Evolutionary conservation across 2,888 invertebrate species (phyloP), one percentile per base, ranked within the genome.

Genomic region (Stenolophus ochropezus): DNA sequence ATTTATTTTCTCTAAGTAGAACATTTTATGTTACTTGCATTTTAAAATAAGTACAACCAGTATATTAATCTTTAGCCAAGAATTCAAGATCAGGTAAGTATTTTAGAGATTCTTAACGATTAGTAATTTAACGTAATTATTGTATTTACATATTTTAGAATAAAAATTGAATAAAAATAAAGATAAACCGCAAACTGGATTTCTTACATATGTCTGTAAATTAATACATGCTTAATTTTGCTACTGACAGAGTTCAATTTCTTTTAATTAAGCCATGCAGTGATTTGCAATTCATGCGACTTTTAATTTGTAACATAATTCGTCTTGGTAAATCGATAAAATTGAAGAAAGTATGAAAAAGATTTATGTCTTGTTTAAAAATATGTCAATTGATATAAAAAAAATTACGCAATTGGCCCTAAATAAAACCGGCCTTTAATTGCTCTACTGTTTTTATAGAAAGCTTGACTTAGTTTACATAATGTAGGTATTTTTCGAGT

Each of bases 341-440:
- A 11, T 11, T 42, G 33, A 42, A 42, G 33, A 42, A 42, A 6
- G 33, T 42, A 42, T 42, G 6, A 3, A 42, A 33, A 33, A 33
- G 33, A 33, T 33, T n/a, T n/a, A 33, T 33, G 4, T 33, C 6
- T 33, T 33, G 33, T 33, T n/a, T n/a, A n/a, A 56, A 56, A 56
- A 56, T 56, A 56, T 56, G 56, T 18, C 21, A 56, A 56, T 56
- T 56, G 6, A 21, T 56, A 51, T 56, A 6, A 56, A 56, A n/a
- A n/a, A 51, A 56, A 56, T 56, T 56, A 11, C 56, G 6, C 18
- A 56, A 56, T 6, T 2, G 20, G 56, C 56, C 11, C 20, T 56
- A 56, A 56, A 56, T 56, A 56, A 56, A 56, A 56, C 56, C 21
- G 21, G 56, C 56, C 18, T 56, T 56, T 56, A 56, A 56, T 56